Percentiles rank a stretch among this genome's conserved stretches.
phyloP scores from a whole-genome alignment of 2,888 invertebrate species.

The Crossocerus cetratus region DNA sequence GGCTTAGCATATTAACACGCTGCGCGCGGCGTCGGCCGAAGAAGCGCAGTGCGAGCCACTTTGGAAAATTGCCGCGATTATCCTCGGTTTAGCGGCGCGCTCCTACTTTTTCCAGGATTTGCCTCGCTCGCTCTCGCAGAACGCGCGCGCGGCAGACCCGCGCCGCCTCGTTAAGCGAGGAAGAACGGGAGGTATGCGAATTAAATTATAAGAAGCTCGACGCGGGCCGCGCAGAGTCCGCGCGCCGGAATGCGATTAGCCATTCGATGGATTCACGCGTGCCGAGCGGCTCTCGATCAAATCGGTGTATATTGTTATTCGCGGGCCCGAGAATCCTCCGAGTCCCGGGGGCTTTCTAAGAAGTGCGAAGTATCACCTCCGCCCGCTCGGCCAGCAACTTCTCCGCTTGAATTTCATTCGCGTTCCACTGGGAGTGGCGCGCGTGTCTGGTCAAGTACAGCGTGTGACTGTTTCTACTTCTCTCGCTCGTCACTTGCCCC shows the following conservation, averaged over 20 bases:
- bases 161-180: too few relatives aligned
- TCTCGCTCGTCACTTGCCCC: slow-evolving; percentile 2
- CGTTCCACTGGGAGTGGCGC: slow-evolving; percentile 26
- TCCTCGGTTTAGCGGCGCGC: not conserved
- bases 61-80: slow-evolving; percentile 3
- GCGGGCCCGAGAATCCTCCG: not conserved
- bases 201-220: too few relatives aligned
- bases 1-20: slow-evolving; percentile 9
- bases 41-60: not conserved
- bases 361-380: slow-evolving; percentile 35
- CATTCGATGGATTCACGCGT: too few relatives aligned
- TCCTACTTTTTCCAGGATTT: too few relatives aligned
- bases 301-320: too few relatives aligned
- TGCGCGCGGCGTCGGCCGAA: too few relatives aligned
- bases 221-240: too few relatives aligned
- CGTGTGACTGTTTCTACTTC: slow-evolving; percentile 39
- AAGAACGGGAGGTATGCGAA: too few relatives aligned
- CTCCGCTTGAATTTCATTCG: slow-evolving; percentile 32
- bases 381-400: slow-evolving; percentile 14
- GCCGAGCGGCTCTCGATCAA: too few relatives aligned
- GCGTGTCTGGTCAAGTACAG: slow-evolving; percentile 10
- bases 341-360: slow-evolving; percentile 26
- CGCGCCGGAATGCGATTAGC: too few relatives aligned
- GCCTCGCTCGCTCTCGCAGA: too few relatives aligned
- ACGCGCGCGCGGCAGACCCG: too few relatives aligned